phyloP scores from a whole-genome alignment of 2,888 invertebrate genomes.

The Ennomos fuscantarius region DNA sequence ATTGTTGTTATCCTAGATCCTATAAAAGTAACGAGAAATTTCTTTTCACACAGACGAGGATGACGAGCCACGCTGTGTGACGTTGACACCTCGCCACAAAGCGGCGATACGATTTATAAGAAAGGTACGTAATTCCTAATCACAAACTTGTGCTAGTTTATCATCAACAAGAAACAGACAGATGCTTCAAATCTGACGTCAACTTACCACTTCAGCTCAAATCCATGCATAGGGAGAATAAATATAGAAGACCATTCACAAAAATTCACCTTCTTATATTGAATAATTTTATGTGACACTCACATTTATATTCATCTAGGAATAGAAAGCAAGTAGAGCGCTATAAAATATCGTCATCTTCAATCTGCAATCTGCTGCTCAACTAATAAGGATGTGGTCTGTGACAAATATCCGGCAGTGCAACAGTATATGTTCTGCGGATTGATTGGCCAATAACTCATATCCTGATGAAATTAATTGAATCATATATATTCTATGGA shows the following conservation, averaged over 20 bases:
- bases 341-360: conserved; percentile 8
- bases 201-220: conserved; percentile 5
- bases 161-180: neutral
- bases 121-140: conserved; percentile 87
- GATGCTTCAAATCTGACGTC: too few relatives aligned
- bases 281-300: neutral
- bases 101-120: conserved; percentile 95
- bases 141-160: neutral
- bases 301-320: neutral
- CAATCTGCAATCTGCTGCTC: conserved; percentile 7
- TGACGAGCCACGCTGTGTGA: conserved; percentile 91
- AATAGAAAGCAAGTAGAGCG: conserved; percentile 5
- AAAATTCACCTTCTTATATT: conserved; percentile 7
- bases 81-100: conserved; percentile 94
- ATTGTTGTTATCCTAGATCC: conserved; percentile 24
- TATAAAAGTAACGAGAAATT: conserved; percentile 29
- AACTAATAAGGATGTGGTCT: conserved; percentile 17
- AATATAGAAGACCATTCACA: conserved; percentile 4
- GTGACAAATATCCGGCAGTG: conserved; percentile 20
- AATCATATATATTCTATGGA: conserved; percentile 4
- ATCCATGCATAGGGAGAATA: conserved; percentile 4
- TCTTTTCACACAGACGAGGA: conserved; percentile 88
- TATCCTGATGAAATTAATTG: conserved; percentile 12
- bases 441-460: conserved; percentile 7
- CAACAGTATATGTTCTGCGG: conserved; percentile 6